Evolutionary conservation across 2,797 vertebrate genomes (phyloP).

Genomic region (Otus scops): DNA sequence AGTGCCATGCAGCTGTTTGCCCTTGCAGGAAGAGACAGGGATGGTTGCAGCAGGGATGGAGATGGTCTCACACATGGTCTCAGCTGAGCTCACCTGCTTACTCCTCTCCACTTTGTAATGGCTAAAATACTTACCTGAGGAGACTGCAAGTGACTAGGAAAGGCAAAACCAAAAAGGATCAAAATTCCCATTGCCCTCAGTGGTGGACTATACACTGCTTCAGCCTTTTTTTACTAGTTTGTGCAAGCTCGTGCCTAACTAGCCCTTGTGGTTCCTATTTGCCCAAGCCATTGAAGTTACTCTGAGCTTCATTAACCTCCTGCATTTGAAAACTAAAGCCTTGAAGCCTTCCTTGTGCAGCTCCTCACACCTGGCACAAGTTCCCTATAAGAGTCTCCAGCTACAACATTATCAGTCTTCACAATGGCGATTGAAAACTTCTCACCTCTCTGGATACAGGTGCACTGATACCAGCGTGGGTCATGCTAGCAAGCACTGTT

Average conservation of each 20-base stretch:
- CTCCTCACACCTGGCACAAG: neutral
- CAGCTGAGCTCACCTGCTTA: neutral
- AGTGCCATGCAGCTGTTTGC: neutral
- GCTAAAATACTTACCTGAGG: neutral
- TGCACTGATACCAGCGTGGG: neutral
- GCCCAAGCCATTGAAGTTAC: neutral
- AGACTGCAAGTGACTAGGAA: neutral
- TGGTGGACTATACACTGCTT: neutral
- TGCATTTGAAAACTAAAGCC: neutral
- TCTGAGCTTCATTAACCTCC: neutral
- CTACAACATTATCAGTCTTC: neutral
- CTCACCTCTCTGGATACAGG: neutral
- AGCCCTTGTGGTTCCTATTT: neutral
- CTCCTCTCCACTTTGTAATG: fast-evolving
- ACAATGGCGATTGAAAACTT: fast-evolving
- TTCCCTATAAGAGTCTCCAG: neutral
- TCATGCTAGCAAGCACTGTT: neutral
- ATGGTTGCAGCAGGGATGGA: neutral
- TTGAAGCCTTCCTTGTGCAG: neutral
- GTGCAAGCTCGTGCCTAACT: neutral
- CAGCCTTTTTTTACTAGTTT: neutral
- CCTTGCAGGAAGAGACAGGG: neutral
- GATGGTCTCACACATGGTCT: neutral
- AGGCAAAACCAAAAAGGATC: neutral
- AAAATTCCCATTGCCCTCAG: neutral